Evolutionary conservation across 92 coral and sea anemone genomes (phyloP), one percentile per base, ranked within the genome.

Genomic region (Porites cylindrica): DNA sequence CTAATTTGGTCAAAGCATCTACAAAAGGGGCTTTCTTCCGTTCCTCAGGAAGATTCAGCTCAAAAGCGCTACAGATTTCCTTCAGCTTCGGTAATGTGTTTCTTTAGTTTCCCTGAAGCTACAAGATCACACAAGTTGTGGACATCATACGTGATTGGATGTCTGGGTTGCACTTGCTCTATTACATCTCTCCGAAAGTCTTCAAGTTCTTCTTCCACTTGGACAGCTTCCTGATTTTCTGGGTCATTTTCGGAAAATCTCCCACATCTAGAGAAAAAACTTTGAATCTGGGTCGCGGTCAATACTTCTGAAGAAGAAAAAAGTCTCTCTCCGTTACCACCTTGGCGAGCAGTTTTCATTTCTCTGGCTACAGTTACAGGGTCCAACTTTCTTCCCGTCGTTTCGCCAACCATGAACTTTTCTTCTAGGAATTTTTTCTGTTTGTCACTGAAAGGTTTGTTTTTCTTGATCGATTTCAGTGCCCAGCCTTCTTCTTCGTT

Each of bases 361-460:
- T 83, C 71, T 59, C 59, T 72, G 53, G 80, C 72, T 20, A 83
- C 88, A 59, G 69, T 73, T 8, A 70, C 72, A 56, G 90, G 85
- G 58, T 86, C 85, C 51, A 67, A 54, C 64, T 85, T 85, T 47
- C 80, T 62, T 26, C 88, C 88, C 8, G 88, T 85, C 14, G 69
- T 84, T 77, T 86, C 80, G 32, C 90, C 90, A 66, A 86, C 16
- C 82, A 67, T 77, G 90, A 86, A 86, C 56, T 73, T 84, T 74
- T 84, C 88, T 70, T 84, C 81, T 18, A 84, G 82, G 60, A 84
- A 84, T 7, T 20, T 51, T 60, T 20, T 84, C 88, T 64, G 88
- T 84, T 75, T 84, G 73, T 84, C 82, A 29, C 80, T 84, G 13
- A 84, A 84, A 18, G 88, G 58, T 61, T 72, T 84, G 19, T 72